These are phyloP conservation scores for Epinotia nisella DNA, from an alignment of 2,888 invertebrate genomes.

Conservation along the genomic window DNA sequence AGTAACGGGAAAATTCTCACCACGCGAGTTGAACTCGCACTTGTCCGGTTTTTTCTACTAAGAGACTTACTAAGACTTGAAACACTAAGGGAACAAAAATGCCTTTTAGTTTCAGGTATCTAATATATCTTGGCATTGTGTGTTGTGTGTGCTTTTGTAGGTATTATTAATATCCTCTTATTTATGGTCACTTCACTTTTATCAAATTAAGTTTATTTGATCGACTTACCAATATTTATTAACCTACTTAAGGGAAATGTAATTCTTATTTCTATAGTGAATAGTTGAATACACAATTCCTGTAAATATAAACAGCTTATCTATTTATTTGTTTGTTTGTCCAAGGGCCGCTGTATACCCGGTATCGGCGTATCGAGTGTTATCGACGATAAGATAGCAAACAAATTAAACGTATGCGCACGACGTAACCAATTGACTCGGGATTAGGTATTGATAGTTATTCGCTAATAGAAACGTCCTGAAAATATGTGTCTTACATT, in stretches of 20 bases:
- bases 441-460: neutral
- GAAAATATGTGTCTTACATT: too few species aligned
- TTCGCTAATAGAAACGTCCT: neutral
- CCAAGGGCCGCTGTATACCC: neutral
- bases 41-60: too few species aligned
- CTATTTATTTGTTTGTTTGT: constrained; percentile 3
- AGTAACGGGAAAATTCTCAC: too few species aligned
- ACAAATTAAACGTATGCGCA: constrained; percentile 20
- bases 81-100: too few species aligned
- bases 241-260: neutral
- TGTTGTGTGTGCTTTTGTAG: too few species aligned
- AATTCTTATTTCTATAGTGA: neutral
- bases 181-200: too few species aligned
- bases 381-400: constrained; percentile 15
- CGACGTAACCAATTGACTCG: neutral
- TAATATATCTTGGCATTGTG: too few species aligned
- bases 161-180: too few species aligned
- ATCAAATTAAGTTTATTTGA: too few species aligned
- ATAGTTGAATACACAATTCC: neutral
- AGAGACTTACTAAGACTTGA: too few species aligned
- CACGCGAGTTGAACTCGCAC: too few species aligned
- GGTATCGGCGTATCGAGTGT: neutral
- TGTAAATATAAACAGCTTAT: constrained; percentile 27
- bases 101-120: too few species aligned
- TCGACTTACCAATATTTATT: neutral